Evolutionary conservation across 2,113 vertebrate species (phyloP).

Genomic region (Muntiacus reevesi): DNA sequence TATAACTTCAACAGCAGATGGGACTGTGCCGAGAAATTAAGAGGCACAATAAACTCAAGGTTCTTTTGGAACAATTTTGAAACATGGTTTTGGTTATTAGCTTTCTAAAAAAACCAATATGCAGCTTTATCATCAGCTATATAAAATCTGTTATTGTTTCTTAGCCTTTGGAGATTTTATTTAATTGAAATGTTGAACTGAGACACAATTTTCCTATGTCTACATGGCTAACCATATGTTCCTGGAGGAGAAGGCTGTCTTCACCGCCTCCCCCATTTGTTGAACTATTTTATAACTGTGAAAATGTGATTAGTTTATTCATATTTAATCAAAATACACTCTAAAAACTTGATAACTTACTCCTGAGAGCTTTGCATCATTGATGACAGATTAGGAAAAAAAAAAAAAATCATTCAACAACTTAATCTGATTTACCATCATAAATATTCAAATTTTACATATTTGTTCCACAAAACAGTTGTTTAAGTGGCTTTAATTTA

Average conservation of each 20-base stretch:
- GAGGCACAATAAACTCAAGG: not conserved
- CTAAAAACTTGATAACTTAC: constrained; percentile 48
- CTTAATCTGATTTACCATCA: constrained; percentile 57
- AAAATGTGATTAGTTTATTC: constrained; percentile 41
- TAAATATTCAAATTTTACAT: constrained; percentile 64
- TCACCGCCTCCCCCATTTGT: not conserved
- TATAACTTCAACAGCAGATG: not conserved
- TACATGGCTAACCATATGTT: not conserved
- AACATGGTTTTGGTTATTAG: not conserved
- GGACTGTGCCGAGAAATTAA: not conserved
- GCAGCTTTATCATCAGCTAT: not conserved
- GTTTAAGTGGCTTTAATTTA: constrained; percentile 63
- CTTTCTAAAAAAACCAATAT: not conserved
- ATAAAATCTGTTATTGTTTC: not conserved
- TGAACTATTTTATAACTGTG: constrained; percentile 31
- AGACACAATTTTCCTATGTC: not conserved
- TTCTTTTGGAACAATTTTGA: not conserved
- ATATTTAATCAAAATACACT: constrained; percentile 66
- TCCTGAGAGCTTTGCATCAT: constrained; percentile 55
- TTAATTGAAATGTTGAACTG: constrained; percentile 2
- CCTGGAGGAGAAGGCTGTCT: not conserved
- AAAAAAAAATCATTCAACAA: not conserved
- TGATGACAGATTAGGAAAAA: constrained; percentile 47
- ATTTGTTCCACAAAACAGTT: constrained; percentile 60
- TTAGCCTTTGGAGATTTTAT: not conserved